Base-by-base conservation (phyloP, 2,113 vertebrate genomes). In the Lampris incognitus region DNA sequence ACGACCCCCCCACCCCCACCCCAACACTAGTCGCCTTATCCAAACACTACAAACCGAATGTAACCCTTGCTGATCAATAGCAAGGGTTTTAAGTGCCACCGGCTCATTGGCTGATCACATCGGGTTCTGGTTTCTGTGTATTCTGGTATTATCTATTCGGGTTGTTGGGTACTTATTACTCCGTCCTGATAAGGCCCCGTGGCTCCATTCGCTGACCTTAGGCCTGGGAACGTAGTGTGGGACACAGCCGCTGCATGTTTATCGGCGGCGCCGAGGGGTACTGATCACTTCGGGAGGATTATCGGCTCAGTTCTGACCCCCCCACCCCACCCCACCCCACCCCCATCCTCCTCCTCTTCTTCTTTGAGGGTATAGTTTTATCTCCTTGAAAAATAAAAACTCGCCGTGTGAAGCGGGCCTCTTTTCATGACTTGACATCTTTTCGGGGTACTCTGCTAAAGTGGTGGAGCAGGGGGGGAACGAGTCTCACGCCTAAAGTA, bases 131-230 rank as follows among this genome's bases (percentile, higher is more conserved):
- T 64, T 85, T 72, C 55, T 67, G 70, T 70, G 72, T 79, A 69
- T 63, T 72, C 84, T 70, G 74, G 59, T 87, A 86, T 85, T 83
- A 78, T 83, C 84, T 84, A 73, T 67, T 77, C 73, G 44, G 82
- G 74, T 89, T 87, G 89, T 91, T 91, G 90, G 85, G 87, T 85
- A 92, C 88, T 84, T 87, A 88, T 88, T 87, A 88, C 89, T 90
- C 46, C 58, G 64, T 61, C 49, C 74, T 78, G 91, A 92, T 92
- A 91, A 88, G 73, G 11, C 69, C 24, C 55, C 2, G 9, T 39
- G 78, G 68, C 81, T 77, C 70, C 81, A 79, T 73, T 66, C 75
- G 61, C 79, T 88, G 85, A 89, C 89, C 80, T 85, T 52, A 42
- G 78, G 74, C 58, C 76, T 51, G 0, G 66, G 79, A 73, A 82